A percentile compares a stretch with the other conserved stretches of the same genome.
Conservation (phyloP, 2,888 invertebrate species). For the Noctua janthe region DNA sequence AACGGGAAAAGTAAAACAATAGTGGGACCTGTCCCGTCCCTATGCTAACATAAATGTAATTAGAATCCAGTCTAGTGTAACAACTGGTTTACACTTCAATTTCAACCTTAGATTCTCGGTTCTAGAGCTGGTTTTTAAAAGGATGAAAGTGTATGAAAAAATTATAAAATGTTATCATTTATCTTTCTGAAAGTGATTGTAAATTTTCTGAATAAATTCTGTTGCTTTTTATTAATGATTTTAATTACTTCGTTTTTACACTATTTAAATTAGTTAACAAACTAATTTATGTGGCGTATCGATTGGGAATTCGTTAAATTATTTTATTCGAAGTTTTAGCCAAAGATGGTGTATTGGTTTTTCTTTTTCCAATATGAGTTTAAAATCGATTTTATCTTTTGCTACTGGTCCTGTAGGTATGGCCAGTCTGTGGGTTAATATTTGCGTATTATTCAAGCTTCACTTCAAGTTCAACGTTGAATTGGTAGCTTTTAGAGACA, state of each 20-base stretch:
- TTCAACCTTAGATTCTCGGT: constrained; percentile 33
- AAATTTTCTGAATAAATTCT: constrained; percentile 35
- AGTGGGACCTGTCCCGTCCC: constrained; percentile 62
- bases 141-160: background rate
- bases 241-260: constrained; percentile 43
- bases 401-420: background rate
- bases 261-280: constrained; percentile 6
- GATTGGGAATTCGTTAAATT: constrained; percentile 21
- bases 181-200: constrained; percentile 54
- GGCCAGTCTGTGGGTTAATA: background rate
- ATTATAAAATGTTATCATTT: constrained; percentile 30
- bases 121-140: constrained; percentile 18
- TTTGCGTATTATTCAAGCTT: constrained; percentile 8
- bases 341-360: background rate
- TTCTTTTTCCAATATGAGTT: background rate
- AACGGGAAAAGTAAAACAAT: constrained; percentile 69
- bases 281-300: constrained; percentile 21
- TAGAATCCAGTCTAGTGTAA: constrained; percentile 60
- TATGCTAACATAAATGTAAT: constrained; percentile 67
- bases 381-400: background rate
- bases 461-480: constrained; percentile 8
- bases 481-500: constrained; percentile 12
- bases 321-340: background rate
- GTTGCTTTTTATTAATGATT: constrained; percentile 32
- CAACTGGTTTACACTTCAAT: constrained; percentile 24